Base-by-base conservation (phyloP, 2,888 invertebrate genomes). In the Catocala nupta region DNA sequence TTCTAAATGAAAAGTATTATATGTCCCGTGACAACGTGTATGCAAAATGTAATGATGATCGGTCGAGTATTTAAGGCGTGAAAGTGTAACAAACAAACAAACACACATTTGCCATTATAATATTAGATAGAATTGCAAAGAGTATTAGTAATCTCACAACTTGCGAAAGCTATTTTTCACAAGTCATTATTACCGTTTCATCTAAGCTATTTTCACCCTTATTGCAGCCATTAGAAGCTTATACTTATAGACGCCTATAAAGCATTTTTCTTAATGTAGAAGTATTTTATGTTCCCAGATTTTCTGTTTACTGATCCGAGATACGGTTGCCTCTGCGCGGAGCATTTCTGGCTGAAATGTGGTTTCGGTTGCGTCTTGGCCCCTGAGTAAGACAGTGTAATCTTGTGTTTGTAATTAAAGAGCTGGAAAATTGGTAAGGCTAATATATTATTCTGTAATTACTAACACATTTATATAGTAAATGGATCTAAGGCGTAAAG, bases 301-400 rank as follows among this genome's bases (percentile, higher is more conserved):
- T 74, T 66, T 48, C 60, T 62, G 58, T 55, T 66, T 61, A 55
- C 56, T 45, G 58, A 55, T 51, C 58, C 51, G 25, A 66, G 50
- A 68, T 68, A 55, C 36, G 52, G 54, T 58, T 59, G 56, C 49
- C 39, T 42, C 5, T 62, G 43, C 12, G 53, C 62, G 65, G 63
- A 74, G 65, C 13, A 71, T 71, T 59, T 71, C 74, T 43, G 47
- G 7, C 54, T 63, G 68, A 74, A 74, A 75, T 75, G 71, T 42
- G 75, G 73, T 73, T 74, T 74, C 43, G 51, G 68, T 55, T 42
- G 36, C 55, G 55, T 59, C 60, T 69, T 62, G 62, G 65, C 64
- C 55, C 16, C 68, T 71, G 66, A 63, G 33, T 49, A 64, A 75
- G 65, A 71, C 68, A 68, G 52, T 56, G 11, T 54, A 63, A 63